Conservation (phyloP, 2,888 invertebrate species). For the Strigamia transsilvanica region DNA sequence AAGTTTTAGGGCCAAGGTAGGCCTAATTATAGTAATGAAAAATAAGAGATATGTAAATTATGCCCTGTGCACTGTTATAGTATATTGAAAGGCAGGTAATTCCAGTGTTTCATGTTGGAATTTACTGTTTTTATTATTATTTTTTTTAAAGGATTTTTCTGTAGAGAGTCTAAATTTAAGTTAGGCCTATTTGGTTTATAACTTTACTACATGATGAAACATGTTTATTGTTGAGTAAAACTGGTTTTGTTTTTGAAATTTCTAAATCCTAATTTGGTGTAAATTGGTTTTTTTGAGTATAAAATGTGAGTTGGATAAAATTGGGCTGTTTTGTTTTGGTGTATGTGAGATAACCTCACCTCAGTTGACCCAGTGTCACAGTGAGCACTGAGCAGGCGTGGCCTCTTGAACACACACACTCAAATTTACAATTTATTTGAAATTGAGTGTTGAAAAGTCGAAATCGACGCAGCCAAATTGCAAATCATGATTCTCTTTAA, state of each 20-base stretch:
- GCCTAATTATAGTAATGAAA: constrained; percentile 28
- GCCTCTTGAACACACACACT: neutral
- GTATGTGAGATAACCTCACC: neutral
- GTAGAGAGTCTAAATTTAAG: no score
- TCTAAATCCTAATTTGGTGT: no score
- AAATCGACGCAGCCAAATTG: neutral
- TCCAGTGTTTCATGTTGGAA: neutral
- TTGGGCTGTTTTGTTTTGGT: neutral
- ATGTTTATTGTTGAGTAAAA: no score
- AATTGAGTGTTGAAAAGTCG: neutral
- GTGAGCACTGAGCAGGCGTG: constrained; percentile 4
- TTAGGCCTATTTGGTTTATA: no score
- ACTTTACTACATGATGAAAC: no score
- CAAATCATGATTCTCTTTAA: neutral
- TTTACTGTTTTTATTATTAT: neutral
- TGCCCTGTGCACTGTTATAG: neutral
- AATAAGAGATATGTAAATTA: constrained; percentile 7
- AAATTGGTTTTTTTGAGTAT: neutral
- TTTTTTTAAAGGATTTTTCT: no score
- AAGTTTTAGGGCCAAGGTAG: neutral
- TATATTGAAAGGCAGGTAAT: neutral
- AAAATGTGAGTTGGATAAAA: neutral
- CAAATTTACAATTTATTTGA: neutral
- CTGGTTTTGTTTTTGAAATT: no score
- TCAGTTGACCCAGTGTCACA: constrained; percentile 35